Conservation (phyloP, 2,113 vertebrate genomes). For the Oreochromis niloticus region DNA sequence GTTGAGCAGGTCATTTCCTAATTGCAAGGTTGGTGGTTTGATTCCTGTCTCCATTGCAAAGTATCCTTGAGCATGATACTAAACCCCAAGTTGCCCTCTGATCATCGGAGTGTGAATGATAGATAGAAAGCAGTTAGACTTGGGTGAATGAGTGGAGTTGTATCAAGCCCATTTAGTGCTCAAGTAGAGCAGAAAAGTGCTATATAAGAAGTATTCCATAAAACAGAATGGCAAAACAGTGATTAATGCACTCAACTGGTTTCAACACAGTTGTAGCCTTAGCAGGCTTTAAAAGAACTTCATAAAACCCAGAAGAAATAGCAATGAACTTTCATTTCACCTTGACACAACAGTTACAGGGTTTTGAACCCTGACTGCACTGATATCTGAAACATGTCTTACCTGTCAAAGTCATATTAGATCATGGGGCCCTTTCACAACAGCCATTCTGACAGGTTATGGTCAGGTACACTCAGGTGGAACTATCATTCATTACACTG, state of each 20-base stretch:
- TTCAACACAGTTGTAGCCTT: neutral
- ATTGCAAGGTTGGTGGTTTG: no score
- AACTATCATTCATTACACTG: neutral
- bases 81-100: neutral
- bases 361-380: neutral
- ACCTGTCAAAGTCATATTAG: neutral
- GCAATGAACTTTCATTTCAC: neutral
- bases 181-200: neutral
- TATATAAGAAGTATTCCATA: accelerated
- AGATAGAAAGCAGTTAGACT: neutral
- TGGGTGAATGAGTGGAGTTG: neutral
- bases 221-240: neutral
- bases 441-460: neutral
- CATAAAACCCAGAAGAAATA: neutral
- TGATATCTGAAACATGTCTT: neutral
- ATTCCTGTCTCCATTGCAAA: no score
- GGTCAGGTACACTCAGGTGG: neutral
- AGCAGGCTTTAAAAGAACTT: neutral
- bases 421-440: accelerated
- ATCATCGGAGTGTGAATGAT: neutral
- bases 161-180: neutral
- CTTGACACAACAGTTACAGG: neutral
- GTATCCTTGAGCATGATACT: neutral
- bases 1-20: no score
- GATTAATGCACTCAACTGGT: accelerated